Conservation (phyloP, 2,797 vertebrate genomes). For the Artibeus lituratus region DNA sequence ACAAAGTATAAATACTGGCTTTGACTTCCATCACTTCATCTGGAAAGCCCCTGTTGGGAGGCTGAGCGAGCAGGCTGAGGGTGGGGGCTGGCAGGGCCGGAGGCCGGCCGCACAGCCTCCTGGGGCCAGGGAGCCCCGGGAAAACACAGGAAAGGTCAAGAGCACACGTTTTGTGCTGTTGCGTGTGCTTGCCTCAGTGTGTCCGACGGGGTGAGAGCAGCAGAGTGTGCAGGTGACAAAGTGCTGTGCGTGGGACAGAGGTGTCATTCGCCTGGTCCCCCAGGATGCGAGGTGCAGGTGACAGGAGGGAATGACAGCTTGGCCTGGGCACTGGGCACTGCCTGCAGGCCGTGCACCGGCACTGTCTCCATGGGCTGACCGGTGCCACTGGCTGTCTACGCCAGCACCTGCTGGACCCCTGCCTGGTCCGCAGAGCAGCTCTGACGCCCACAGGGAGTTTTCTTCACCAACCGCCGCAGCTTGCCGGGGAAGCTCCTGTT, state of each 20-base stretch:
- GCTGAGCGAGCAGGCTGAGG: neutral
- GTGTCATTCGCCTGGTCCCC: slow-evolving; percentile 50
- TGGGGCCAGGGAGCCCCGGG: neutral
- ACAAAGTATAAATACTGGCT: slow-evolving; percentile 56
- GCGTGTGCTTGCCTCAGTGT: neutral
- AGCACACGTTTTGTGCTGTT: neutral
- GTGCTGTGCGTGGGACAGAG: slow-evolving; percentile 70
- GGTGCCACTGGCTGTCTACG: slow-evolving; percentile 57
- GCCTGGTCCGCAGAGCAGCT: slow-evolving; percentile 89
- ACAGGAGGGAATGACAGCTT: neutral
- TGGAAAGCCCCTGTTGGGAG: neutral
- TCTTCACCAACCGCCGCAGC: slow-evolving; percentile 85
- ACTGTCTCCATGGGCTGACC: neutral
- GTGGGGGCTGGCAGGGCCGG: neutral
- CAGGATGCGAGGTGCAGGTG: neutral
- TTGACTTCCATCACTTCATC: slow-evolving; percentile 50
- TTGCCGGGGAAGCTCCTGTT: slow-evolving; percentile 94
- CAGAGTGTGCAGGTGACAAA: slow-evolving; percentile 64
- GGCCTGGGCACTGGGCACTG: neutral
- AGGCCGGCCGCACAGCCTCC: neutral
- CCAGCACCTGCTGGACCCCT: slow-evolving; percentile 90
- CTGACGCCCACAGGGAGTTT: slow-evolving; percentile 88
- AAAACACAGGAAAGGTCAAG: slow-evolving; percentile 51
- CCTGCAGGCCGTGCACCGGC: fast-evolving
- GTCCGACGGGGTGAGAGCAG: slow-evolving; percentile 47